Percentiles rank a stretch among this genome's conserved stretches.
phyloP scores from a whole-genome alignment of 2,113 vertebrate genomes.

The Lethenteron reissneri region DNA sequence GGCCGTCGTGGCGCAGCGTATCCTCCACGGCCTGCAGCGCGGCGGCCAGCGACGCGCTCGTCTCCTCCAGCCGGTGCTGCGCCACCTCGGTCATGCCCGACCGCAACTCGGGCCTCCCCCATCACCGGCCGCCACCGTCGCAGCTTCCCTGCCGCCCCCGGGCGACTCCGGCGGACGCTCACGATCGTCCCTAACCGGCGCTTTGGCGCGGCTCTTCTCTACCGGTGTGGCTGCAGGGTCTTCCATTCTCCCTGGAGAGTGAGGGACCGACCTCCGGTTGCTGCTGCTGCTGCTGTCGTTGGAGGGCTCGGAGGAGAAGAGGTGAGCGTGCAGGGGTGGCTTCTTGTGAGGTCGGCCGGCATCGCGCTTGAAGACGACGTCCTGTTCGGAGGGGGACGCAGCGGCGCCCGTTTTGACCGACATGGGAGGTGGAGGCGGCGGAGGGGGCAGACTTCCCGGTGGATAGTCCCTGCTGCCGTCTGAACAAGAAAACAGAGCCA shows the following conservation, averaged over 20 bases:
- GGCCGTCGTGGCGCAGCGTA: conserved; percentile 65
- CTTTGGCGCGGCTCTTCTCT: too few species aligned
- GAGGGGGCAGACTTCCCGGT: conserved; percentile 18
- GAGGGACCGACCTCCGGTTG: too few species aligned
- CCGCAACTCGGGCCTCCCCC: too few species aligned
- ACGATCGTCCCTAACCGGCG: too few species aligned
- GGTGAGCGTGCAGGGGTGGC: conserved; percentile 68
- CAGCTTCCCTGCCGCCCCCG: too few species aligned
- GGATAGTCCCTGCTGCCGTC: too few species aligned
- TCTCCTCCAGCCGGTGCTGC: conserved; percentile 84
- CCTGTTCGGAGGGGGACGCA: conserved; percentile 14
- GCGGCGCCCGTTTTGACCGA: too few species aligned
- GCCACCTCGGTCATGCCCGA: conserved; percentile 26
- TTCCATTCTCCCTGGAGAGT: too few species aligned
- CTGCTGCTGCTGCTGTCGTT: conserved; percentile 23
- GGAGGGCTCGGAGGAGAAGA: conserved; percentile 46
- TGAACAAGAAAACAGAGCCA: too few species aligned
- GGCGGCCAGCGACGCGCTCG: conserved; percentile 67
- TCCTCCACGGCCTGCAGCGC: conserved; percentile 84
- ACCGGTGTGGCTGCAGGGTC: too few species aligned
- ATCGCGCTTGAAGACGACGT: conserved; percentile 14
- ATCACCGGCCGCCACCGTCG: too few species aligned
- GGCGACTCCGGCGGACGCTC: too few species aligned
- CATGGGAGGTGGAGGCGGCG: conserved; percentile 15
- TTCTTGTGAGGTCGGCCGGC: conserved; percentile 31